phyloP scores from a whole-genome alignment of 2,113 vertebrate genomes.

The Choloepus hoffmanni region DNA sequence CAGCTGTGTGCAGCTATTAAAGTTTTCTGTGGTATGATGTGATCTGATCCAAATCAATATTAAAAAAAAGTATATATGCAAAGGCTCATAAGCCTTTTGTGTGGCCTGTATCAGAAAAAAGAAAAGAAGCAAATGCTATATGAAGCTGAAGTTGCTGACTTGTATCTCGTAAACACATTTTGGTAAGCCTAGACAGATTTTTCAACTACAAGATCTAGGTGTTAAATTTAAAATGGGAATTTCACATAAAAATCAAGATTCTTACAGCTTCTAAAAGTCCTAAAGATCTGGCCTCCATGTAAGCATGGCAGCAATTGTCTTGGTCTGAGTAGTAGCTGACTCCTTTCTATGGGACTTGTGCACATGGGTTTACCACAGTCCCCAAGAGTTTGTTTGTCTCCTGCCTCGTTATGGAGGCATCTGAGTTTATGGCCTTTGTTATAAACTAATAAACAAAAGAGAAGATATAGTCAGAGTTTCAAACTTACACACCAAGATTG shows the following conservation, averaged over 20 bases:
- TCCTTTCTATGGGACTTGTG: neutral
- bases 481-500: neutral
- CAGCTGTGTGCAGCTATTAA: neutral
- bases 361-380: neutral
- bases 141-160: neutral
- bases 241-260: neutral
- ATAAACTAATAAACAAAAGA: neutral
- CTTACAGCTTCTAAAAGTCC: neutral
- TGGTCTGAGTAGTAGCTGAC: neutral
- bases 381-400: neutral
- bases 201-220: neutral
- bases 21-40: neutral
- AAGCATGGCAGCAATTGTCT: neutral
- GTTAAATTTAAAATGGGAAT: neutral
- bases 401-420: neutral
- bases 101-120: neutral
- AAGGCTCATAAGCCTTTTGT: constrained; percentile 12
- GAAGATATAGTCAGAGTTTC: neutral
- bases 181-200: neutral
- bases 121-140: neutral
- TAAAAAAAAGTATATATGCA: neutral
- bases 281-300: neutral
- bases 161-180: neutral
- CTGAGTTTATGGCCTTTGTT: neutral
- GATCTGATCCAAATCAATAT: neutral